Base-by-base conservation (phyloP, 2,113 vertebrate genomes). In the Dolichallabes microphthalmus region DNA sequence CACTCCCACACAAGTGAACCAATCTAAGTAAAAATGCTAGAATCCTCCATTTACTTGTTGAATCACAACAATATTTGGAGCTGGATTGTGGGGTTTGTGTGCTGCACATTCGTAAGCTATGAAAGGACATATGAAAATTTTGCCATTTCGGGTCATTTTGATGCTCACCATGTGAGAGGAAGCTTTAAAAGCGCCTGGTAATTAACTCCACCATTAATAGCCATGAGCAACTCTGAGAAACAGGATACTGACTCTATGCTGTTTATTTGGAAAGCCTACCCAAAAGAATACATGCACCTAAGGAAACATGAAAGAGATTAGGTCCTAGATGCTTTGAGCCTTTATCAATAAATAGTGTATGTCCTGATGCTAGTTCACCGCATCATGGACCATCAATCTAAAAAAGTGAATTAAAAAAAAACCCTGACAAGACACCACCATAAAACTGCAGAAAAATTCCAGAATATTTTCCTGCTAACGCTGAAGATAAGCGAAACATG, bases 111-210 rank as follows among this genome's bases (percentile, higher is more conserved):
- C 68, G 50, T 77, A 45, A 77, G 83, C 81, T 57, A 7, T 14
- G 30, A 83, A 55, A 74, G 14, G 25, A 83, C 69, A 82, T n/a
- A 63, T 68, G n/a, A 53, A 64, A 80, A 82, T 69, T 22, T 30
- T 55, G 50, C 52, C 64, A 71, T 55, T 82, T 82, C 27, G 19
- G n/a, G 27, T 57, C 19, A 69, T 55, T 52, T 35, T 82, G 64
- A 69, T 82, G 64, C 69, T 55, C 19, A 64, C 52, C 50, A 69
- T 82, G n/a, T 69, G 52, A 53, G 57, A 69, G 53, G 10, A 52
- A 20, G 45, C 25, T 35, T 32, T 71, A 71, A 71, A 45, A 11
- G 20, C 19, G 27, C 64, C 32, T 30, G 14, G 2, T 35, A 32
- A 68, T 32, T 5, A 69, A 19, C 66, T 30, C 35, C 2, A 69